Evolutionary conservation across 2,888 invertebrate species (phyloP).

Genomic region (Schizaphis graminum): DNA sequence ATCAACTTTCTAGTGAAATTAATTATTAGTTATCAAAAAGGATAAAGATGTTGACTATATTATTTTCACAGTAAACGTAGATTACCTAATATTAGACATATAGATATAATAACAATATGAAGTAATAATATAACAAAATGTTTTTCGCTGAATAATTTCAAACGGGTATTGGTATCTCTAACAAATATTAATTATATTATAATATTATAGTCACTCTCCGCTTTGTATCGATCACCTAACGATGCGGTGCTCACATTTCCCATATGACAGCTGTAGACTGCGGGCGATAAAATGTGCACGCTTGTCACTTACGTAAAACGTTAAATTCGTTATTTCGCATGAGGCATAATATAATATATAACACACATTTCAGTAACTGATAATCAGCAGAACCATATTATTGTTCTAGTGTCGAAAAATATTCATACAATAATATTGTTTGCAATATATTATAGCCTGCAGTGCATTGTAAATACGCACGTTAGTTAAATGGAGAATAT

Average conservation of each 20-base stretch:
- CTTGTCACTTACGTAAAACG: not conserved
- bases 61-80: not conserved
- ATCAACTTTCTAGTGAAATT: not conserved
- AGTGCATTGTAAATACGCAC: not conserved
- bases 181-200: not conserved
- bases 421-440: slow-evolving; percentile 46
- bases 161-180: not conserved
- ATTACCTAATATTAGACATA: not conserved
- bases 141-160: not conserved
- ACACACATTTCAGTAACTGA: not conserved
- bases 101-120: not conserved
- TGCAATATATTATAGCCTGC: not conserved
- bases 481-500: not conserved
- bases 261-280: not conserved
- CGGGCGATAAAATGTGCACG: not conserved
- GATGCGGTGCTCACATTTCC: not conserved
- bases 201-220: not conserved
- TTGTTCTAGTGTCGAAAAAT: slow-evolving; percentile 37
- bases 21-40: not conserved
- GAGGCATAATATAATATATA: not conserved
- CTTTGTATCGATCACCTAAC: not conserved
- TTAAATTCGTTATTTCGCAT: not conserved
- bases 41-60: not conserved
- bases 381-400: slow-evolving; percentile 23
- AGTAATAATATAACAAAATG: not conserved